Percentiles rank a stretch among this genome's conserved stretches.
phyloP scores from a whole-genome alignment of 2,888 invertebrate species.

The Morinoia aosen region DNA sequence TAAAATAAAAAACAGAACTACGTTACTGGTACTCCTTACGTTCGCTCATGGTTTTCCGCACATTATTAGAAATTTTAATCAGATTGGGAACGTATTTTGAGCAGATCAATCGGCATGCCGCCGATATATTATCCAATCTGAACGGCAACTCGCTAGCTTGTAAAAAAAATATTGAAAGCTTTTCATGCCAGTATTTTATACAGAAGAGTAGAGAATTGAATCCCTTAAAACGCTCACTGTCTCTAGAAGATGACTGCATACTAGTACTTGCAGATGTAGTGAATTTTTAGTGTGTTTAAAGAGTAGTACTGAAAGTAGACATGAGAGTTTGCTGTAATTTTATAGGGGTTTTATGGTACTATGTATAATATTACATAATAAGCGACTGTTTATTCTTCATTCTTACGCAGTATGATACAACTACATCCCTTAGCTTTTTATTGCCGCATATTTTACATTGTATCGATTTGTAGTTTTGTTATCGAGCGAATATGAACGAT shows the following conservation, averaged over 20 bases:
- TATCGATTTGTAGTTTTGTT: too few relatives aligned
- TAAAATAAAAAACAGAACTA: too few relatives aligned
- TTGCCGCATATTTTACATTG: too few relatives aligned
- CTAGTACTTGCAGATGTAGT: not conserved
- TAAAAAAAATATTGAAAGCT: too few relatives aligned
- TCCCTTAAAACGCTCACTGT: not conserved
- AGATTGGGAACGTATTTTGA: not conserved
- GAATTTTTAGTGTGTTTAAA: not conserved
- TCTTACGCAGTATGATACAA: not conserved
- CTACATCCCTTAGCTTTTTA: too few relatives aligned
- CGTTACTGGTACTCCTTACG: too few relatives aligned
- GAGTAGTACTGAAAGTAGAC: not conserved
- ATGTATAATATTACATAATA: not conserved
- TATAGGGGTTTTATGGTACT: conserved; percentile 1
- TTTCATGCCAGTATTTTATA: not conserved
- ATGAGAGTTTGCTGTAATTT: conserved; percentile 12
- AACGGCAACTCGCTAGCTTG: not conserved
- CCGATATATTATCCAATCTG: not conserved
- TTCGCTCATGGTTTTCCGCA: too few relatives aligned
- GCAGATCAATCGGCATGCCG: not conserved
- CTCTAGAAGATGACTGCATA: not conserved
- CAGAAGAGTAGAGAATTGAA: not conserved
- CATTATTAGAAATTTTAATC: too few relatives aligned
- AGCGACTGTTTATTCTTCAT: not conserved
- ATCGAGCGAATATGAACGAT: too few relatives aligned